These are phyloP conservation scores for Paramisgurnus dabryanus DNA, from an alignment of 2,113 vertebrate genomes.

Conservation along the genomic window DNA sequence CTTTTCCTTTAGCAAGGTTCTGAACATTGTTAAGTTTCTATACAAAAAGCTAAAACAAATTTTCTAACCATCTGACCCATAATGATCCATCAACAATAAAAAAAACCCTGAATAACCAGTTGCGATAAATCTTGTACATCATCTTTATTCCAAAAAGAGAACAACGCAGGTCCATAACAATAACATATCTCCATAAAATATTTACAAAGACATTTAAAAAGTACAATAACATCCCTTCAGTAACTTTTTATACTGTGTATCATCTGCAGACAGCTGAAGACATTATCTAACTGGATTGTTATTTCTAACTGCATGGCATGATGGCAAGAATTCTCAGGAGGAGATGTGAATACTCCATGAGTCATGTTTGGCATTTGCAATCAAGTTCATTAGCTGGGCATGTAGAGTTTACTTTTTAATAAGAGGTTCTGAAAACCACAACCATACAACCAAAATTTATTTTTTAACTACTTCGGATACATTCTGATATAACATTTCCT, in stretches of 20 bases:
- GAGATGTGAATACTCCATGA: neutral
- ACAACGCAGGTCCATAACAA: conserved; percentile 62
- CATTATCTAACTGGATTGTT: neutral
- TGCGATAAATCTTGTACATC: conserved; percentile 20
- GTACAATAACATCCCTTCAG: conserved; percentile 56
- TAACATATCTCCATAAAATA: conserved; percentile 64
- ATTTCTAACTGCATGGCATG: conserved; percentile 3
- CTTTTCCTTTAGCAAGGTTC: no score
- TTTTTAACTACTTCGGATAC: neutral
- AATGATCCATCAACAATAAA: neutral
- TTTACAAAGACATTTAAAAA: conserved; percentile 62
- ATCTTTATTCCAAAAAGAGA: conserved; percentile 72
- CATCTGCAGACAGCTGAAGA: conserved; percentile 3
- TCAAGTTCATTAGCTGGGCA: neutral
- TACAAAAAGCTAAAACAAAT: neutral
- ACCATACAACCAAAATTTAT: neutral
- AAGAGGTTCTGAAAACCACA: neutral
- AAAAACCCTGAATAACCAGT: neutral
- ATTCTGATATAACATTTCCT: neutral
- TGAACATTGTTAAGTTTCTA: no score
- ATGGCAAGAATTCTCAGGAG: neutral
- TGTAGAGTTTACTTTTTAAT: neutral
- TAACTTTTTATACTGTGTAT: conserved; percentile 51
- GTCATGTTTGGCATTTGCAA: conserved; percentile 14
- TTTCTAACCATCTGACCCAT: neutral